These are phyloP conservation scores for Aphelocoma coerulescens DNA, from an alignment of 2,113 vertebrate species.

Conservation along the genomic window DNA sequence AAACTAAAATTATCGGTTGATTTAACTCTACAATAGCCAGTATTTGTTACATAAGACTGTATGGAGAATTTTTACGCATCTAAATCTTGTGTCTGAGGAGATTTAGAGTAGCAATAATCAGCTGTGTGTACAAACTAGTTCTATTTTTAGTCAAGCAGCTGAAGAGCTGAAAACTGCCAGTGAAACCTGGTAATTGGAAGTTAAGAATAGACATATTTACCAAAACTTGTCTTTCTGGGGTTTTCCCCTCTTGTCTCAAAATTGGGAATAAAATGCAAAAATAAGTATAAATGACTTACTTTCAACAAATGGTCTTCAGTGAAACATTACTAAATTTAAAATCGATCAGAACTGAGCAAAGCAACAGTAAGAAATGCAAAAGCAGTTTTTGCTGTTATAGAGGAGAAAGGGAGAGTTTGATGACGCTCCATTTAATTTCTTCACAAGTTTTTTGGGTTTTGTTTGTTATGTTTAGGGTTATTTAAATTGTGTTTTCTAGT, in stretches of 20 bases:
- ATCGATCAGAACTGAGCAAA: background rate
- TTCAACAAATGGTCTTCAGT: background rate
- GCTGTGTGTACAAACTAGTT: background rate
- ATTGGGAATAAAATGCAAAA: background rate
- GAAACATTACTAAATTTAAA: background rate
- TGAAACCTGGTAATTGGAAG: background rate
- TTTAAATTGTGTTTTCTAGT: background rate
- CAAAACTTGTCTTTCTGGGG: background rate
- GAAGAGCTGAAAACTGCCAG: background rate
- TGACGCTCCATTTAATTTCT: background rate
- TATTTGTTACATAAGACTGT: background rate
- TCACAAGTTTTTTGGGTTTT: background rate
- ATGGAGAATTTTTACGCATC: background rate
- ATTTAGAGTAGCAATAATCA: background rate
- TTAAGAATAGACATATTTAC: background rate
- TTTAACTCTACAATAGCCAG: background rate
- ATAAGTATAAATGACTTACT: background rate
- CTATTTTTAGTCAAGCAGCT: background rate
- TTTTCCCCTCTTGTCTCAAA: background rate
- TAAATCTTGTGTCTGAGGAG: background rate
- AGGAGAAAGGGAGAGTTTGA: background rate
- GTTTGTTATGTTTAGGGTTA: background rate
- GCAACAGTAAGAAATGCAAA: background rate
- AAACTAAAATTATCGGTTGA: background rate
- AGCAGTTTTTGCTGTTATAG: background rate